phyloP scores from a whole-genome alignment of 2,113 vertebrate genomes.

The Calidris pugnax region DNA sequence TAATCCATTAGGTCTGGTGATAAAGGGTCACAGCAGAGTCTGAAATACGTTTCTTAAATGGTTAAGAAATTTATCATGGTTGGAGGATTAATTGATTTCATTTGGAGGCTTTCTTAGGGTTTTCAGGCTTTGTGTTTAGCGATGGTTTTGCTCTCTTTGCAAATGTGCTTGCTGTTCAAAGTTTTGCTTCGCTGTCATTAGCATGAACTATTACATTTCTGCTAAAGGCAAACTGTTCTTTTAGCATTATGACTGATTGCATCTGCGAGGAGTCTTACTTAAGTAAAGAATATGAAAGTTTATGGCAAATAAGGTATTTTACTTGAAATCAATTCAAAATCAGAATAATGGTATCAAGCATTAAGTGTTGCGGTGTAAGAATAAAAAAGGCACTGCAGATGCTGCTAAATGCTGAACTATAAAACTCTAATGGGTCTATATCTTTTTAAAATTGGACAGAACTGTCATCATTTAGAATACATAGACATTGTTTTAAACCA shows the following conservation, averaged over 20 bases:
- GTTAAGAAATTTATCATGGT: conserved; percentile 80
- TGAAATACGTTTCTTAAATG: conserved; percentile 78
- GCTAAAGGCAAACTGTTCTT: conserved; percentile 38
- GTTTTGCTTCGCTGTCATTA: conserved; percentile 8
- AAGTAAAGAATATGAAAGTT: conserved; percentile 50
- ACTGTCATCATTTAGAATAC: conserved; percentile 48
- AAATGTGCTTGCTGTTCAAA: conserved; percentile 39
- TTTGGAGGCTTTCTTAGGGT: conserved; percentile 76
- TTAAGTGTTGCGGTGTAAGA: not conserved
- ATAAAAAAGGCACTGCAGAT: conserved; percentile 36
- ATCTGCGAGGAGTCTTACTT: conserved; percentile 13
- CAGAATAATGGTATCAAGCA: conserved; percentile 42
- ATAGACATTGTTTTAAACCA: conserved; percentile 21
- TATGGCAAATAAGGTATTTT: conserved; percentile 56
- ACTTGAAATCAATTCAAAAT: conserved; percentile 59
- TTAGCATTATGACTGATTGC: conserved; percentile 44
- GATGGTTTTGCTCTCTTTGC: conserved; percentile 51
- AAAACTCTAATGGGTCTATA: conserved; percentile 55
- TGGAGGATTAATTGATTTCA: conserved; percentile 85
- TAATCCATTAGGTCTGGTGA: conserved; percentile 82
- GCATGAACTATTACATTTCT: not conserved
- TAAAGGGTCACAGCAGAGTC: conserved; percentile 79
- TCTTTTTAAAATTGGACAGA: conserved; percentile 56
- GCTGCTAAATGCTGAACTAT: conserved; percentile 49
- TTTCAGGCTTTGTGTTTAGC: conserved; percentile 68